phyloP scores from a whole-genome alignment of 2,797 vertebrate genomes.

The Propithecus deckenii region DNA sequence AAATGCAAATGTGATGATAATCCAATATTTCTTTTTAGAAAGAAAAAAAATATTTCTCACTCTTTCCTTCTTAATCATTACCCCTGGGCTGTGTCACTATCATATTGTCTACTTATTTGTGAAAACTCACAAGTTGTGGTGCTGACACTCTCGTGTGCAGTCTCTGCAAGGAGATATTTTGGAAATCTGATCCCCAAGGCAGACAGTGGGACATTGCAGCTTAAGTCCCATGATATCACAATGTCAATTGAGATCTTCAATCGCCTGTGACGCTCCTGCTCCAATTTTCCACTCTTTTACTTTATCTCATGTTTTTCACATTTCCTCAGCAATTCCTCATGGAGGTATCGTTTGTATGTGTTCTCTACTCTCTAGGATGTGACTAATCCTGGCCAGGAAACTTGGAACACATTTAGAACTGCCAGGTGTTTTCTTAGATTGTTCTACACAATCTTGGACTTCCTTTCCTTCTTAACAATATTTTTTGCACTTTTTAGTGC shows the following conservation, averaged over 20 bases:
- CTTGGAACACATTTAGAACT: constrained; percentile 48
- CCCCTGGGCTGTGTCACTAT: neutral
- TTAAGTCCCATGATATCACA: neutral
- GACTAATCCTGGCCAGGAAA: constrained; percentile 69
- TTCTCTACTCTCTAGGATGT: constrained; percentile 49
- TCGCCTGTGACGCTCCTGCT: neutral
- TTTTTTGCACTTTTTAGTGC: constrained; percentile 60
- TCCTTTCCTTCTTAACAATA: constrained; percentile 61
- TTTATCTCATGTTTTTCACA: constrained; percentile 7
- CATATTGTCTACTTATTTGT: neutral
- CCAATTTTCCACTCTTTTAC: neutral
- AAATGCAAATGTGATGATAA: neutral
- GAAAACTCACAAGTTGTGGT: neutral
- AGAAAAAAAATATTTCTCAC: neutral
- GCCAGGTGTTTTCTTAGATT: constrained; percentile 71
- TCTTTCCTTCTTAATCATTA: neutral
- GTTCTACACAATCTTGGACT: constrained; percentile 61
- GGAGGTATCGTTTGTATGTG: constrained; percentile 9
- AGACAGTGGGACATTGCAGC: neutral
- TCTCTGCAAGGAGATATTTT: neutral
- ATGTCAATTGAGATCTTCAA: neutral
- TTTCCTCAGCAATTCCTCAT: neutral
- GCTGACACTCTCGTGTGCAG: neutral
- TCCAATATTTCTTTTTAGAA: neutral
- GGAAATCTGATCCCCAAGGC: neutral